These are phyloP conservation scores for Lacerta viridis DNA, from an alignment of 2,797 vertebrate species.

Conservation along the genomic window DNA sequence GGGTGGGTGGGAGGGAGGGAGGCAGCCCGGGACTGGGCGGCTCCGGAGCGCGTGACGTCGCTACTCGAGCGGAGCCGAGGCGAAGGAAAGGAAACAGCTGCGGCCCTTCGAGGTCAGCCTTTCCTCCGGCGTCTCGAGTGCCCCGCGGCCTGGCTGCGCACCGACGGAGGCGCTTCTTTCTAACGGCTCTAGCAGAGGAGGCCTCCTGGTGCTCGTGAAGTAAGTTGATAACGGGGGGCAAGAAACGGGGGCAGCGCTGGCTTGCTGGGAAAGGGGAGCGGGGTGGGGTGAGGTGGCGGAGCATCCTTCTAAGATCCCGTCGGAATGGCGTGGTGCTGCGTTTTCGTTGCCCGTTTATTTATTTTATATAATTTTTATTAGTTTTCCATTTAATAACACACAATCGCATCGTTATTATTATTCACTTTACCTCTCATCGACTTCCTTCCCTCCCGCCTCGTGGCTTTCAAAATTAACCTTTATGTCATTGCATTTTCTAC, in stretches of 20 bases:
- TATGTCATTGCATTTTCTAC: too few relatives aligned
- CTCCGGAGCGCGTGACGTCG: conserved; percentile 22
- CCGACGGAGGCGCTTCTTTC: not conserved
- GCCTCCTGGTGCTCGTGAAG: not conserved
- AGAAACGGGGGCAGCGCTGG: not conserved
- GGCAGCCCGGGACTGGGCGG: conserved; percentile 49
- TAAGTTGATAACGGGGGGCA: conserved; percentile 9
- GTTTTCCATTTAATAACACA: too few relatives aligned
- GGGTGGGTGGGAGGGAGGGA: not conserved
- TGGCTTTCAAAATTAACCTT: too few relatives aligned
- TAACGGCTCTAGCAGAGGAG: not conserved
- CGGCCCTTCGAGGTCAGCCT: conserved; percentile 14
- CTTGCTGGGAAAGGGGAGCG: not conserved
- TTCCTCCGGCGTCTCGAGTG: not conserved
- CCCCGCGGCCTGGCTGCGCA: not conserved
- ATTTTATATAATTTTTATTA: too few relatives aligned
- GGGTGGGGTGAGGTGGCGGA: too few relatives aligned
- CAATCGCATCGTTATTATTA: too few relatives aligned
- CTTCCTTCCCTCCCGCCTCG: too few relatives aligned
- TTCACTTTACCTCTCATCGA: too few relatives aligned
- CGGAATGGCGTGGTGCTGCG: not conserved
- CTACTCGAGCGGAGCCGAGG: not conserved
- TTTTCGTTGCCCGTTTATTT: not conserved
- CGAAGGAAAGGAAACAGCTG: conserved; percentile 11
- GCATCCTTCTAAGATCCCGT: too few relatives aligned